A percentile compares a stretch with the other conserved stretches of the same genome.
phyloP scores from a whole-genome alignment of 1,140 invertebrate species.

The Heliconius nattereri region DNA sequence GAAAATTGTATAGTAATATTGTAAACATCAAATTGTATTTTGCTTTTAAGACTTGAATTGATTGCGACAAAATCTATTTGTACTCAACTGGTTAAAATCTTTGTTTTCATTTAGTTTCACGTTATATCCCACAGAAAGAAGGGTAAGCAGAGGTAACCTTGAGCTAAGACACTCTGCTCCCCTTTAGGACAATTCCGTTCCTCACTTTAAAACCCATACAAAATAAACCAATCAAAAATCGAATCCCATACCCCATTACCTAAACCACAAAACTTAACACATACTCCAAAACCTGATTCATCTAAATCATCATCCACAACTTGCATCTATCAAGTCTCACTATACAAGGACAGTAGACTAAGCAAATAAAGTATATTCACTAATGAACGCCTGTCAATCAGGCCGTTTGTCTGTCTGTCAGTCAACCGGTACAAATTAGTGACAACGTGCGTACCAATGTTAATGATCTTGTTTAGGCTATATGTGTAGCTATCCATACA shows the following conservation, averaged over 20 bases:
- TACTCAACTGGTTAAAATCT: too few species aligned
- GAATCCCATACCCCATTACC: not conserved
- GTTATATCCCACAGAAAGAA: too few species aligned
- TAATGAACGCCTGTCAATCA: constrained; percentile 71
- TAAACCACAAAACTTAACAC: not conserved
- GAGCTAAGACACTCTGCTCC: too few species aligned
- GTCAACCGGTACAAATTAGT: constrained; percentile 65
- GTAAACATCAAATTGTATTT: not conserved
- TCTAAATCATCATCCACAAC: not conserved
- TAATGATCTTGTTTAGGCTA: constrained; percentile 63
- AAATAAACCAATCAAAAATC: too few species aligned
- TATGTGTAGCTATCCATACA: constrained; percentile 6
- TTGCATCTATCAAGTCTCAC: not conserved
- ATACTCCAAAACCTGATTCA: not conserved
- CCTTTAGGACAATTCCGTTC: too few species aligned
- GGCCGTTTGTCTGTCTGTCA: constrained; percentile 62
- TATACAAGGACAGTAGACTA: constrained; percentile 21
- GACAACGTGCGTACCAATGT: constrained; percentile 62
- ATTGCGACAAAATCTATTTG: not conserved
- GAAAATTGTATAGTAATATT: not conserved
- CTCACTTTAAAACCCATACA: too few species aligned
- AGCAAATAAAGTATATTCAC: constrained; percentile 49
- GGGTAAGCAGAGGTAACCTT: too few species aligned
- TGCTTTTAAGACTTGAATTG: not conserved
- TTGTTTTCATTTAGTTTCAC: too few species aligned